Evolutionary conservation across 2,888 invertebrate genomes (phyloP), one percentile per base, ranked within the genome.

Genomic region (Ecliptopera silaceata): DNA sequence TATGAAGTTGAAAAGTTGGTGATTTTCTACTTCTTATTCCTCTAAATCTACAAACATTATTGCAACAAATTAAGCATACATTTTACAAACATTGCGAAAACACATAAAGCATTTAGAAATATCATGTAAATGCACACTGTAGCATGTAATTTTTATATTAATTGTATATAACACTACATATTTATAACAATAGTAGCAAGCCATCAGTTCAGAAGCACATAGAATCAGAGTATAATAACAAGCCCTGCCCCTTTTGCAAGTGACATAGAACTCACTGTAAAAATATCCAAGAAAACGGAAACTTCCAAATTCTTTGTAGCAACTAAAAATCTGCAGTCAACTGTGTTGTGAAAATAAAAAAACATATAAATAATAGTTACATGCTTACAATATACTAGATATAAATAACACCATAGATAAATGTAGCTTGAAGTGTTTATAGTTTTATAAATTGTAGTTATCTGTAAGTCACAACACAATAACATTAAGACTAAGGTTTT

Each of bases 261-360:
- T 52, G 52, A 66, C 65, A 60, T 58, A 64, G 34, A 73, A 75
- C 75, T 75, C 76, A 75, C 75, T 69, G 63, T 69, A 36, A 49
- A 42, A 46, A 15, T 46, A 31, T 17, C 4, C 46, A 43, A 46
- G 58, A 42, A 31, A 48, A 52, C 20, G 15, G 57, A 41, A 43
- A 51, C 43, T 46, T 45, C 53, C 49, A 22, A 26, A 46, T 36
- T 36, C 44, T 32, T 32, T 56, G 57, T 52, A 34, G 54, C 50
- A 43, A 42, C 49, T 59, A 54, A 54, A 46, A 45, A 42, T 32
- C 59, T 20, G 58, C 54, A 47, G 50, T 54, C 58, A 59, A 58
- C 59, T 59, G 59, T 55, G 46, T 59, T 47, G 53, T 34, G n/a
- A 53, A 53, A 55, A 47, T 41, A 49, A 53, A 48, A 58, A 50